phyloP scores from a whole-genome alignment of 2,797 vertebrate genomes.

The Merluccius polli region DNA sequence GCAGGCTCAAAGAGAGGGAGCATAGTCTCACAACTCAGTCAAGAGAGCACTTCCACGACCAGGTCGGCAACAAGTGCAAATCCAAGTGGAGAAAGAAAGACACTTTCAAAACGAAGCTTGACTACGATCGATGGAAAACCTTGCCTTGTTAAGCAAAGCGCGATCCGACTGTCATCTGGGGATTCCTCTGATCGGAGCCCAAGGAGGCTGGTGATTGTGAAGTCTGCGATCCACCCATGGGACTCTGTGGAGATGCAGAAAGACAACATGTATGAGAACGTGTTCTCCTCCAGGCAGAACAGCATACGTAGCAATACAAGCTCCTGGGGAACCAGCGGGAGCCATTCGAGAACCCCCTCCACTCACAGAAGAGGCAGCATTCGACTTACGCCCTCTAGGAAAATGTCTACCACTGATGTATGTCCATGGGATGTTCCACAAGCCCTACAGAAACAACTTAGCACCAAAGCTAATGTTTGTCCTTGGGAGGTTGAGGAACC shows the following conservation, averaged over 20 bases:
- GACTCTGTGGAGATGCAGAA: constrained; percentile 60
- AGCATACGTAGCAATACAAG: constrained; percentile 62
- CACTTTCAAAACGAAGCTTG: constrained; percentile 63
- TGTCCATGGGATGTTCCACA: constrained; percentile 61
- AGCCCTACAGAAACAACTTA: constrained; percentile 48
- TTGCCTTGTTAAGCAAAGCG: constrained; percentile 73
- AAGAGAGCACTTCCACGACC: constrained; percentile 53
- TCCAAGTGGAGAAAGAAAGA: constrained; percentile 49
- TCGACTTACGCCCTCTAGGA: constrained; percentile 46
- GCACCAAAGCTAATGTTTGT: constrained; percentile 46
- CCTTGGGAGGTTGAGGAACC: constrained; percentile 45
- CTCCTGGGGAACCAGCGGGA: constrained; percentile 65
- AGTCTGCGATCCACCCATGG: constrained; percentile 55
- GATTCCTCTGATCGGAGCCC: constrained; percentile 70
- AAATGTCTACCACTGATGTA: constrained; percentile 49
- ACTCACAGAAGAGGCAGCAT: constrained; percentile 60
- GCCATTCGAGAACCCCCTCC: constrained; percentile 59
- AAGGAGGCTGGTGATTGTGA: constrained; percentile 49
- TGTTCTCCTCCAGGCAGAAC: constrained; percentile 56
- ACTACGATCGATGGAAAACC: constrained; percentile 66
- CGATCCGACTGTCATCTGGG: constrained; percentile 66
- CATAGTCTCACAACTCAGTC: constrained; percentile 54
- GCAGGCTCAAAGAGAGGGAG: constrained; percentile 49
- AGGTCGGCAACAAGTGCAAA: constrained; percentile 45
- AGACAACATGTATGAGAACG: constrained; percentile 61